Evolutionary conservation across 2,113 vertebrate species (phyloP), one percentile per base, ranked within the genome.

Genomic region (Ciconia maguari): DNA sequence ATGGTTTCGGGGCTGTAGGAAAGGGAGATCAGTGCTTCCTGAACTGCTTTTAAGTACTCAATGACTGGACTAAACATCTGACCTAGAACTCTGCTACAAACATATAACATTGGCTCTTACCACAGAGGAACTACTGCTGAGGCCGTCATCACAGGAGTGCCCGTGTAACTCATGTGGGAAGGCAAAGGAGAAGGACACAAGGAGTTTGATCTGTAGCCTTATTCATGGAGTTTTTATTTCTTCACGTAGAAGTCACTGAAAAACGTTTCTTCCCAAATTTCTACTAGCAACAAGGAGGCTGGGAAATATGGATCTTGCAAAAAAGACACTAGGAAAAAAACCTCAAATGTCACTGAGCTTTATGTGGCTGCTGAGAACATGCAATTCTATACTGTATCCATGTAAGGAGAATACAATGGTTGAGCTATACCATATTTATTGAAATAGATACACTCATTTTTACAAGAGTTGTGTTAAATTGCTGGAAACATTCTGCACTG

Each of bases 1-100:
- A 99, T 99, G 99, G 99, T 99, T 97, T 99, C 99, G 29, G 99
- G 99, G 98, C 99, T 99, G 99, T 99, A 97, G 97, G 95, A 93
- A 84, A 57, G 95, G 95, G 94, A 97, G 97, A 98, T 96, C 87
- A 55, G 97, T 97, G 97, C 98, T 98, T 98, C 97, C 98, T 93
- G 97, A 96, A 98, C 98, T 98, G 96, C 94, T 98, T 98, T 97
- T 97, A 96, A 93, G 94, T 97, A 97, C 96, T 98, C 96, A 90
- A 74, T 93, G 98, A 98, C 97, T 95, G 98, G 98, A 98, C 97
- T 97, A 83, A 97, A 98, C 96, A 90, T 94, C 80, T 83, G 94
- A 98, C 97, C 93, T 94, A 93, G 96, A 98, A 94, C 76, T 97
- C 98, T 98, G 97, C 98, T 96, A 87, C 97, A 95, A 98, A 96